Evolutionary conservation across 2,888 invertebrate genomes (phyloP), one percentile per base, ranked within the genome.

Genomic region (Napeogenes sylphis): DNA sequence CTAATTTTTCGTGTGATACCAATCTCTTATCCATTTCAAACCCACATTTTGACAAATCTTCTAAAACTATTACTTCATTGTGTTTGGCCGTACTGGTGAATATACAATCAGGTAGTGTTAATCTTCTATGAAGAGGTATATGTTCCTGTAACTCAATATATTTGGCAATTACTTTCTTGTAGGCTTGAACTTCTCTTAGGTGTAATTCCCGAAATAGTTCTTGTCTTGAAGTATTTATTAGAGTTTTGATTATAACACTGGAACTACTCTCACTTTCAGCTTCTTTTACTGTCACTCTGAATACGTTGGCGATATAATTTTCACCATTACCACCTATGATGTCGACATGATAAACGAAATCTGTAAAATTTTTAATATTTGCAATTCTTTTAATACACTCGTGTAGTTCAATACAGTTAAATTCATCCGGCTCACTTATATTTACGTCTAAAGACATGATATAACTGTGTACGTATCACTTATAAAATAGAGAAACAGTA

Each of bases 371-470:
- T 59, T 80, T 77, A 5, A 75, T 60, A 46, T 73, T 70, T 0
- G 86, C 84, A 2, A 84, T 75, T 62, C 79, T 73, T 75, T 82
- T 66, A 6, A 89, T 78, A 30, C 78, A 80, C 66, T 68, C 77
- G 62, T 90, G 89, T 5, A 90, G 75, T 78, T 87, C 84, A 32
- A 71, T 63, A 63, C 80, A 80, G 33, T 87, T 85, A 65, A 89
- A 88, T 61, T 88, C 88, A 46, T 87, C 88, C 2, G 87, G 85
- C 75, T 90, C 88, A 77, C 86, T 86, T 57, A 86, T 75, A 70
- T 89, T 85, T n/a, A 90, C 88, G 69, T 90, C 87, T 66, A 90
- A 73, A 74, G 89, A 90, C 89, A 90, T 89, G 72, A 71, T 64
- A 30, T 6, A 33, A 45, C 46, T 55, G 33, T 47, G 45, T 51